Evolutionary conservation across 2,888 invertebrate genomes (phyloP), one percentile per base, ranked within the genome.

Genomic region (Macrophya alboannulata): DNA sequence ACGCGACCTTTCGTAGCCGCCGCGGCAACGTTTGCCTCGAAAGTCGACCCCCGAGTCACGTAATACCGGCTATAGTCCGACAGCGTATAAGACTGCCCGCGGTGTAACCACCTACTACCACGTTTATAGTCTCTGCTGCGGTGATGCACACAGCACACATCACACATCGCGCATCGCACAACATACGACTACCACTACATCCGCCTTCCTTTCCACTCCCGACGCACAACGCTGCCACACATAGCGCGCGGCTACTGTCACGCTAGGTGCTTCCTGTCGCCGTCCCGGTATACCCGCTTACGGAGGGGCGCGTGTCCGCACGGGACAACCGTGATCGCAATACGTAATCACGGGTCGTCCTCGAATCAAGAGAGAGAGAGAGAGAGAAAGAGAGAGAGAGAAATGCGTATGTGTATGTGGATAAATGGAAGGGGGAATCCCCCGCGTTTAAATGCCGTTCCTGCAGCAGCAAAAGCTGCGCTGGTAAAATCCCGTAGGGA

Each of bases 251-350:
- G 83, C 71, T 59, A 71, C 68, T 92, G 92, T 92, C 92, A 92
- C 91, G 92, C 92, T 92, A 93, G 92, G 93, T 91, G 92, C 92
- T 92, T 92, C 93, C 92, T 92, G 93, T 92, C 91, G 90, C 89
- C 90, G 91, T 90, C 90, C 55, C 79, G 48, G 76, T 55, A 55
- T 55, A 55, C 43, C 31, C 77, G 77, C 15, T n/a, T 59, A 37
- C 68, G 31, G 65, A 71, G 83, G 83, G 83, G 83, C 85, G 72
- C 83, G 86, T 85, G 84, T 85, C 85, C 86, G 85, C 87, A 91
- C 91, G 91, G 91, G 90, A 92, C 91, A 92, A 37, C 92, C 92
- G 92, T 92, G 92, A 92, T 92, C 91, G 92, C 92, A 91, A 92
- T 92, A 92, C 91, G 92, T 92, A 92, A 92, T 92, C 91, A 90